These are phyloP conservation scores for Diacarnus erythraeanus DNA, from an alignment of 37 sponge, comb jelly and placozoan species.

Conservation along the genomic window DNA sequence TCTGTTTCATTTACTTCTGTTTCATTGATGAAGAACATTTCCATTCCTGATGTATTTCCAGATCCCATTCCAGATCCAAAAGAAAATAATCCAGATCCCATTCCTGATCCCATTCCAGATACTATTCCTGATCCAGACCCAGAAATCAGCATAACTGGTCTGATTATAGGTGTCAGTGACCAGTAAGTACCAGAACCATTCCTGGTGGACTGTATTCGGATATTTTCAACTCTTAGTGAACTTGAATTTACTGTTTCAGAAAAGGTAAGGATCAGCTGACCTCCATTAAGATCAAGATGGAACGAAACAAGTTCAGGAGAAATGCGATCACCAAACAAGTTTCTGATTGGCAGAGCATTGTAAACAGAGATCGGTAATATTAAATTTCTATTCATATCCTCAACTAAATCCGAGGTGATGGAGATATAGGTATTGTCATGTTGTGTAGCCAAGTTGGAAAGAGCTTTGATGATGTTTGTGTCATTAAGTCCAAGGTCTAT, in stretches of 20 bases:
- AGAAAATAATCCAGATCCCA: slow-evolving; percentile 13
- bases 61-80: slow-evolving; percentile 19
- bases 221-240: slow-evolving; percentile 53
- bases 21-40: background rate
- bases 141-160: background rate
- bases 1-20: slow-evolving; percentile 9
- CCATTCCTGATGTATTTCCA: background rate
- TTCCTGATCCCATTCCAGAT: slow-evolving; percentile 17
- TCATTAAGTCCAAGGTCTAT: slow-evolving; percentile 72
- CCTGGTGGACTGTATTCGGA: slow-evolving; percentile 33
- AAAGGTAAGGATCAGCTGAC: slow-evolving; percentile 63
- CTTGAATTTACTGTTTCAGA: slow-evolving; percentile 78
- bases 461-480: slow-evolving; percentile 75
- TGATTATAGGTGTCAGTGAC: slow-evolving; percentile 20
- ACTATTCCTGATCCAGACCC: background rate
- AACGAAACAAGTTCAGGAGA: slow-evolving; percentile 64
- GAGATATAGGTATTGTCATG: slow-evolving; percentile 74
- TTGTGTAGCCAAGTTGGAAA: slow-evolving; percentile 74
- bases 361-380: slow-evolving; percentile 49
- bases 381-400: slow-evolving; percentile 77
- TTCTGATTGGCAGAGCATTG: slow-evolving; percentile 44
- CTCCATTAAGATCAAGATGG: slow-evolving; percentile 62
- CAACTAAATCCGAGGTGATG: slow-evolving; percentile 42
- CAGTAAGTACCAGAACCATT: slow-evolving; percentile 23
- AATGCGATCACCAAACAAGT: slow-evolving; percentile 47